phyloP scores from a whole-genome alignment of 2,888 invertebrate genomes.

The Chironomus riparius region DNA sequence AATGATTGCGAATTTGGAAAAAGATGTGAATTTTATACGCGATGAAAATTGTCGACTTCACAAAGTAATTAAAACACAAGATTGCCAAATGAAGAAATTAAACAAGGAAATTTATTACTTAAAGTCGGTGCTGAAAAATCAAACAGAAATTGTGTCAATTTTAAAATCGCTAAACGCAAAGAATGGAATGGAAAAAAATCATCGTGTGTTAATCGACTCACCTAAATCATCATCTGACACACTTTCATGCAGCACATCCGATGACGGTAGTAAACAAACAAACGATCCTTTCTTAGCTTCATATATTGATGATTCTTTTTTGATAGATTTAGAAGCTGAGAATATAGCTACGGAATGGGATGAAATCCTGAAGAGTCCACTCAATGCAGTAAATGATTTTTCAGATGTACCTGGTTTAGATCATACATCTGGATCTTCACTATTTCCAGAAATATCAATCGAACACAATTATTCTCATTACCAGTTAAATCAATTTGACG shows the following conservation, averaged over 20 bases:
- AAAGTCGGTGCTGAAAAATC: constrained; percentile 47
- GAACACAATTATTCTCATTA: constrained; percentile 32
- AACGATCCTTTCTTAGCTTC: constrained; percentile 29
- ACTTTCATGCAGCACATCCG: background rate
- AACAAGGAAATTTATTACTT: constrained; percentile 48
- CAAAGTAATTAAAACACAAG: constrained; percentile 44
- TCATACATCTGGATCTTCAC: constrained; percentile 28
- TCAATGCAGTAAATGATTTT: constrained; percentile 10
- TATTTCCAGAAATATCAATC: constrained; percentile 14
- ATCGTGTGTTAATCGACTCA: too few species aligned
- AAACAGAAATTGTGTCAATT: constrained; percentile 45
- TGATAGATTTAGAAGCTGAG: constrained; percentile 34
- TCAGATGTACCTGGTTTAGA: constrained; percentile 14
- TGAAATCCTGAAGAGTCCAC: constrained; percentile 16
- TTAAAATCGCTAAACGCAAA: constrained; percentile 40
- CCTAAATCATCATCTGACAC: constrained; percentile 17
- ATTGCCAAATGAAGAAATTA: constrained; percentile 43
- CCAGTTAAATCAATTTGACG: constrained; percentile 39
- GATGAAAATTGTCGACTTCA: constrained; percentile 44
- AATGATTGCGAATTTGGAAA: constrained; percentile 49
- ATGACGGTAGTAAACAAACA: constrained; percentile 5
- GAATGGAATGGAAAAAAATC: too few species aligned
- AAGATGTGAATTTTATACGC: constrained; percentile 42
- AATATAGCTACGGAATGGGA: constrained; percentile 21
- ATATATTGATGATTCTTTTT: constrained; percentile 32